Evolutionary conservation across 2,113 vertebrate genomes (phyloP), one percentile per base, ranked within the genome.

Genomic region (Mesoclemmys tuberculata): DNA sequence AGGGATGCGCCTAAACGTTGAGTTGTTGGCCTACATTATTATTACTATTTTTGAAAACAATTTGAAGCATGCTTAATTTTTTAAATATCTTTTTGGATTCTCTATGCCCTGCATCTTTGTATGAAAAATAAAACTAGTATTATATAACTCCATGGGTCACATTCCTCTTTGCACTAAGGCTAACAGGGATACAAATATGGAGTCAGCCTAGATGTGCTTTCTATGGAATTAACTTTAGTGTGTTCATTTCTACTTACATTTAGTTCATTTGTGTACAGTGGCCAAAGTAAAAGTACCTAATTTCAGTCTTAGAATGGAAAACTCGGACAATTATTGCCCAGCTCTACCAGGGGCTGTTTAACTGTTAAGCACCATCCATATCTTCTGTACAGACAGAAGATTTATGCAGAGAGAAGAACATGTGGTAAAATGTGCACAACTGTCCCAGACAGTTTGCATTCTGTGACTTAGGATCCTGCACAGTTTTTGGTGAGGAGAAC

Each of bases 381-480:
- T 35, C 38, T 74, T n/a, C 9, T 22, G 18, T n/a, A 49, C 3
- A n/a, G 38, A 26, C 7, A 31, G 5, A 54, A 56, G 31, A 87
- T 84, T 56, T 52, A 75, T 85, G 10, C 9, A 22, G 11, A 3
- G 26, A 61, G 14, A 68, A 38, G 35, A 0, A 0, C 13, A 1
- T 35, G 1, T 16, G 2, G 1, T 52, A 46, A 41, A 26, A 75
- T 75, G 24, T 75, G 22, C 74, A 75, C 22, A 75, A 75, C 41
- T 14, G 4, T 14, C 6, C 26, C 74, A 75, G 24, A 44, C 7
- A 27, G 51, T 74, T 7, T 81, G 1, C 0, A 26, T 19, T n/a
- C 6, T 12, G 48, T 11, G 5, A 2, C 68, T 85, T 61, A 51
- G 48, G 12, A 18, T 27, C 61, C 77, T 58, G 31, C 48, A 26